These are phyloP conservation scores for Amphiprion ocellaris DNA, from an alignment of 2,113 vertebrate genomes.

Conservation along the genomic window DNA sequence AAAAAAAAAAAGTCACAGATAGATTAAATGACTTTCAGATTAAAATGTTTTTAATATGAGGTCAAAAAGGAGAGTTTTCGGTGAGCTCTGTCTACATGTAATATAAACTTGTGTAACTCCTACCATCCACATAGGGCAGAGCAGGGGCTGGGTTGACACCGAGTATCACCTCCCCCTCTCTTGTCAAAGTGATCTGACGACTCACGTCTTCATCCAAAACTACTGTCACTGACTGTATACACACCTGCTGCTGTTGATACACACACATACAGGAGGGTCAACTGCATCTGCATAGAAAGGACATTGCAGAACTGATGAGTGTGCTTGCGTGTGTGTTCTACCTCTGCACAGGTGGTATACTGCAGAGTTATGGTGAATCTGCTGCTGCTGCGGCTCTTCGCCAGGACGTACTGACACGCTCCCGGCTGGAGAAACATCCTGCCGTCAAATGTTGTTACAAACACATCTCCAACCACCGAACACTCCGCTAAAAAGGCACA, in stretches of 20 bases:
- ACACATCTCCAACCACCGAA: constrained; percentile 91
- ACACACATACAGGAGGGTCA: not conserved
- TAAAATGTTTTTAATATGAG: not conserved
- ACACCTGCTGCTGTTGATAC: constrained; percentile 87
- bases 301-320: not conserved
- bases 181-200: constrained; percentile 92
- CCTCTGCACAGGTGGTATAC: constrained; percentile 93
- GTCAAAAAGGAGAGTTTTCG: not conserved
- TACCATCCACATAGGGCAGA: constrained; percentile 88
- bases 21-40: not conserved
- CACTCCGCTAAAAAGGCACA: constrained; percentile 88
- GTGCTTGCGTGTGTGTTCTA: constrained; percentile 63
- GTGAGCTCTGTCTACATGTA: not conserved
- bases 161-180: constrained; percentile 91
- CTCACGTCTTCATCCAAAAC: constrained; percentile 93
- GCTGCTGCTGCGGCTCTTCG: constrained; percentile 92
- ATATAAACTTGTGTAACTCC: constrained; percentile 53
- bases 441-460: constrained; percentile 96
- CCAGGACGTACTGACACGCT: constrained; percentile 94
- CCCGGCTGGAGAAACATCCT: constrained; percentile 95
- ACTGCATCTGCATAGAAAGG: not conserved
- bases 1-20: not conserved
- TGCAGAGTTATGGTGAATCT: constrained; percentile 94
- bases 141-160: constrained; percentile 87
- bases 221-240: constrained; percentile 94